A percentile compares a stretch with the other conserved stretches of the same genome.
Evolutionary conservation across 2,888 invertebrate genomes (phyloP).

Genomic region (Lithophane semibrunnea): DNA sequence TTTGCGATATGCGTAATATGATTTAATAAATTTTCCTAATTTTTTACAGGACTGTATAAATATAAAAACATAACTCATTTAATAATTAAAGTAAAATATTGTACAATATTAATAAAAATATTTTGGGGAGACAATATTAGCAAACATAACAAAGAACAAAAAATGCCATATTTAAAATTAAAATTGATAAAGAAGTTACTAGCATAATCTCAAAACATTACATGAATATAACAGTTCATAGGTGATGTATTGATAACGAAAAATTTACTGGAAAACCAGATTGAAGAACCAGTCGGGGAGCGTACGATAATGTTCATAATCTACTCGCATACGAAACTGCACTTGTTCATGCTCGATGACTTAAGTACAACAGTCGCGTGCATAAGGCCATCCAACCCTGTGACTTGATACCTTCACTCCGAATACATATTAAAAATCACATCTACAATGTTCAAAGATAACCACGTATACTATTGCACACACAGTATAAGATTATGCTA

Average conservation of each 20-base stretch:
- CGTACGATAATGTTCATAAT: constrained; percentile 61
- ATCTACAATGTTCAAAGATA: constrained; percentile 70
- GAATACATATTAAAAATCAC: constrained; percentile 66
- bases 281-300: constrained; percentile 60
- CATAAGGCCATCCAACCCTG: constrained; percentile 83
- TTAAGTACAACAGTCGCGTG: constrained; percentile 75
- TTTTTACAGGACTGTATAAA: constrained; percentile 81
- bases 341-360: constrained; percentile 68
- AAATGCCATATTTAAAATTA: constrained; percentile 73
- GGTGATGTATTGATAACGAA: constrained; percentile 73
- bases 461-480: constrained; percentile 87
- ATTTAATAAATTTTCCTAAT: constrained; percentile 84
- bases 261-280: constrained; percentile 60
- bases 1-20: constrained; percentile 84
- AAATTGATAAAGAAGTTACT: constrained; percentile 75
- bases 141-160: constrained; percentile 89
- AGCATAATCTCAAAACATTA: constrained; percentile 85
- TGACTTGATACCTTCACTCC: constrained; percentile 74
- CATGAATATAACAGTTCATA: constrained; percentile 69
- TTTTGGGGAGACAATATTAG: constrained; percentile 81
- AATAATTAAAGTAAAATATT: constrained; percentile 81
- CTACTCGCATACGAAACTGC: constrained; percentile 70
- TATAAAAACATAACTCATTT: constrained; percentile 84
- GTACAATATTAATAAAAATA: constrained; percentile 84
- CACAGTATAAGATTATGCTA: constrained; percentile 85